Percentiles rank a stretch among this genome's conserved stretches.
Conservation (phyloP, 2,888 invertebrate species). For the Cabera pusaria region DNA sequence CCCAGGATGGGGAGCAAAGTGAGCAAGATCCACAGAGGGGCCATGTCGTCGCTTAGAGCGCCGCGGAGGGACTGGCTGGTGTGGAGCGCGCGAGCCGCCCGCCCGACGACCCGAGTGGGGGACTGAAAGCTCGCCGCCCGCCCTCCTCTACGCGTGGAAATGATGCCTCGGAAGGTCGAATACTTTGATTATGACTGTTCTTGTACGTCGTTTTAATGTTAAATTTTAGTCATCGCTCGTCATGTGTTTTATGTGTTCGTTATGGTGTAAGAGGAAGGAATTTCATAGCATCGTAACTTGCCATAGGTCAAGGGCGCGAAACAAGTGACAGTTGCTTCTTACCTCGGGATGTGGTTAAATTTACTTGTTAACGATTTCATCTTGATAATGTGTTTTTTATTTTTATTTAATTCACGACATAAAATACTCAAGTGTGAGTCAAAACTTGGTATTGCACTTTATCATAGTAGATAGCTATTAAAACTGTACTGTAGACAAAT, state of each 20-base stretch:
- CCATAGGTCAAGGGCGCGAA: too few species aligned
- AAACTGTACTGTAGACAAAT: too few species aligned
- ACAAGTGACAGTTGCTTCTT: too few species aligned
- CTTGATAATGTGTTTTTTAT: too few species aligned
- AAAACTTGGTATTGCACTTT: too few species aligned
- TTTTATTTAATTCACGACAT: too few species aligned
- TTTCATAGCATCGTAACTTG: too few species aligned
- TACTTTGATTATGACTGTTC: conserved; percentile 12
- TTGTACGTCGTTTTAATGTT: background rate
- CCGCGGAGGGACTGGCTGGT: conserved; percentile 67
- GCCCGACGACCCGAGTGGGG: conserved; percentile 46
- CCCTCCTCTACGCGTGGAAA: conserved; percentile 37
- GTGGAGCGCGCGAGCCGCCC: conserved; percentile 51
- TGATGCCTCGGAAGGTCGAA: conserved; percentile 21
- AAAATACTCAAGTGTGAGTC: too few species aligned
- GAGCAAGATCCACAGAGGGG: conserved; percentile 75
- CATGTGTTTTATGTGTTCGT: background rate
- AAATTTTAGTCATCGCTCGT: conserved; percentile 6
- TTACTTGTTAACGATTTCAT: too few species aligned
- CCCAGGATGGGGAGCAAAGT: conserved; percentile 77
- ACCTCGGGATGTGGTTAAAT: too few species aligned
- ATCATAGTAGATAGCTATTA: too few species aligned
- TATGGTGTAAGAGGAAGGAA: background rate
- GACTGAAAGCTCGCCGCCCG: conserved; percentile 72
- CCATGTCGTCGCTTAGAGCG: conserved; percentile 76